Evolutionary conservation across 2,797 vertebrate species (phyloP).

Genomic region (Muscicapa striata): DNA sequence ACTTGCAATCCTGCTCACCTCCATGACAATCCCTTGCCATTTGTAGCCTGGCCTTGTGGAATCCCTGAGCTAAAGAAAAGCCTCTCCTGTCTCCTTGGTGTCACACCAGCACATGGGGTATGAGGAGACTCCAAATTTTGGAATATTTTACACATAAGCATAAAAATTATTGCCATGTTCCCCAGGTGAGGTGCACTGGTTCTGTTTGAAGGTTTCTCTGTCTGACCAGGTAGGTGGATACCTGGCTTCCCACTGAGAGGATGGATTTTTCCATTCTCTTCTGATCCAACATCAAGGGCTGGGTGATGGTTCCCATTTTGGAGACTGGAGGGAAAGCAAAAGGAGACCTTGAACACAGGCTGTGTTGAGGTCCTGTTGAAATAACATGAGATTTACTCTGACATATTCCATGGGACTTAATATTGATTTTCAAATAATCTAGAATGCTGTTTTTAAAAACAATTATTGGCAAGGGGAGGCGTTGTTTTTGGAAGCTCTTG

Average conservation of each 20-base stretch:
- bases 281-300: not conserved
- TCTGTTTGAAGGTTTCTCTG: not conserved
- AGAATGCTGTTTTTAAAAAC: conserved; percentile 71
- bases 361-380: conserved; percentile 15
- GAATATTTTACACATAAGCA: not conserved
- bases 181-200: not conserved
- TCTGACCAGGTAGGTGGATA: not conserved
- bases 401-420: conserved; percentile 45
- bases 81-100: not conserved
- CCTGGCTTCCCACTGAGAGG: not conserved
- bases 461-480: conserved; percentile 57
- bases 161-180: not conserved
- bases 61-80: accelerated
- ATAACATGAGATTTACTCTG: conserved; percentile 46
- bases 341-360: not conserved
- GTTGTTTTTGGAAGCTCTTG: conserved; percentile 66
- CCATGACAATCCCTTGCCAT: accelerated
- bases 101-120: accelerated
- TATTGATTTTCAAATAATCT: conserved; percentile 69
- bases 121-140: not conserved
- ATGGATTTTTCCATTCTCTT: not conserved
- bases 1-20: not conserved
- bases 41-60: not conserved
- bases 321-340: not conserved
- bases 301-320: not conserved